These are phyloP conservation scores for Progne subis DNA, from an alignment of 2,113 vertebrate species.

Conservation along the genomic window DNA sequence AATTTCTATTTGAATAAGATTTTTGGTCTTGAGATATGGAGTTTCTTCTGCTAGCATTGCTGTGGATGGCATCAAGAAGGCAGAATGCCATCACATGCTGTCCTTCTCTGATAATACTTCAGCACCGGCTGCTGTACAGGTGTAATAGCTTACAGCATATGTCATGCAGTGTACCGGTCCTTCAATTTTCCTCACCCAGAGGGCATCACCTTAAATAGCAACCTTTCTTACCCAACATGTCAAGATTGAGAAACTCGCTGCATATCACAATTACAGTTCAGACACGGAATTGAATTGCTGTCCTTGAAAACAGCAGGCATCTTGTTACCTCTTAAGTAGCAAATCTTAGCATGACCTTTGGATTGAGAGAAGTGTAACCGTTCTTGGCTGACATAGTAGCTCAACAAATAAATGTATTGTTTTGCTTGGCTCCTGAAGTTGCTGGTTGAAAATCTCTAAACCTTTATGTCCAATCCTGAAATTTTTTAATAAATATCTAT, in stretches of 20 bases:
- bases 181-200: conserved; percentile 56
- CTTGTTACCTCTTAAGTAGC: conserved; percentile 67
- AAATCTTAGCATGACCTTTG: conserved; percentile 67
- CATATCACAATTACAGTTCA: conserved; percentile 66
- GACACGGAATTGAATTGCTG: conserved; percentile 65
- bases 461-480: background rate
- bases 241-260: conserved; percentile 58
- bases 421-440: conserved; percentile 46
- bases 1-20: background rate
- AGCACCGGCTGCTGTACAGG: background rate
- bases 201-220: conserved; percentile 60
- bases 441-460: conserved; percentile 43
- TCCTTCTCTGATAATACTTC: background rate
- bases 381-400: conserved; percentile 50
- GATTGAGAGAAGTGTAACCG: conserved; percentile 57
- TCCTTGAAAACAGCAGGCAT: conserved; percentile 72
- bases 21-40: background rate
- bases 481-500: background rate
- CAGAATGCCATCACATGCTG: background rate
- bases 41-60: background rate
- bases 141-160: conserved; percentile 33
- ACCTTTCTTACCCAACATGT: conserved; percentile 46
- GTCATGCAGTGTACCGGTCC: background rate
- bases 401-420: conserved; percentile 50
- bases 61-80: background rate